Conservation (phyloP, 2,888 invertebrate genomes). For the Suillia variegata region DNA sequence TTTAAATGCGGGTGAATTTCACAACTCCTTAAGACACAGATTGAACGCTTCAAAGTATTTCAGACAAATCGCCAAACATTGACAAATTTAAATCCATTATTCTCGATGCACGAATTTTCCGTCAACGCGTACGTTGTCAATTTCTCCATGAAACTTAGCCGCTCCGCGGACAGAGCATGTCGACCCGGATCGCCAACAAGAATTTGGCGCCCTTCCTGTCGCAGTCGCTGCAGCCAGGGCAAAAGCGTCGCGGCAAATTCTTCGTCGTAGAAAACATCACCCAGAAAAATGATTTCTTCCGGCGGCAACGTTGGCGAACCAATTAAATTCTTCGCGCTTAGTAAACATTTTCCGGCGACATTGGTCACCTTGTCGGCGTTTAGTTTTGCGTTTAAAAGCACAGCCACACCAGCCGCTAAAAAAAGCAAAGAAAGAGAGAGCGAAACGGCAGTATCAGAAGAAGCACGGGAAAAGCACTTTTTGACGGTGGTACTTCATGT, state of each 20-base stretch:
- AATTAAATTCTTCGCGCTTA: conserved; percentile 55
- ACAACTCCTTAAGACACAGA: too few relatives aligned
- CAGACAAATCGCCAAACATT: conserved; percentile 59
- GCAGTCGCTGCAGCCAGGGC: conserved; percentile 63
- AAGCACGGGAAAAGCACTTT: neutral
- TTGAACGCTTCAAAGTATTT: conserved; percentile 16
- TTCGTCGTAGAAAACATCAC: conserved; percentile 74
- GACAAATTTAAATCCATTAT: conserved; percentile 64
- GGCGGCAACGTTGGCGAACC: too few relatives aligned
- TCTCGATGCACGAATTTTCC: conserved; percentile 62
- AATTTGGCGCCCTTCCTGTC: conserved; percentile 52
- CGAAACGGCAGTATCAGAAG: neutral
- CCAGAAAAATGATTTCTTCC: conserved; percentile 67
- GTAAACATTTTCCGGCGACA: too few relatives aligned
- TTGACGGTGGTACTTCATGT: conserved; percentile 14
- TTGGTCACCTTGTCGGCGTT: too few relatives aligned
- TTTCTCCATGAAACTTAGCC: conserved; percentile 56
- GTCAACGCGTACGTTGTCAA: conserved; percentile 62
- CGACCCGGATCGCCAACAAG: conserved; percentile 69
- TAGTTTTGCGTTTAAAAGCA: conserved; percentile 63
- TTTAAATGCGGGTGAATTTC: too few relatives aligned
- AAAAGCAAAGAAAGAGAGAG: conserved; percentile 24
- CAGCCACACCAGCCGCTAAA: conserved; percentile 64
- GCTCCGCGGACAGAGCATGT: conserved; percentile 63
- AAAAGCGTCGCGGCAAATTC: conserved; percentile 65